These are phyloP conservation scores for Choreutis nemorana DNA, from an alignment of 2,888 invertebrate genomes.

Conservation along the genomic window DNA sequence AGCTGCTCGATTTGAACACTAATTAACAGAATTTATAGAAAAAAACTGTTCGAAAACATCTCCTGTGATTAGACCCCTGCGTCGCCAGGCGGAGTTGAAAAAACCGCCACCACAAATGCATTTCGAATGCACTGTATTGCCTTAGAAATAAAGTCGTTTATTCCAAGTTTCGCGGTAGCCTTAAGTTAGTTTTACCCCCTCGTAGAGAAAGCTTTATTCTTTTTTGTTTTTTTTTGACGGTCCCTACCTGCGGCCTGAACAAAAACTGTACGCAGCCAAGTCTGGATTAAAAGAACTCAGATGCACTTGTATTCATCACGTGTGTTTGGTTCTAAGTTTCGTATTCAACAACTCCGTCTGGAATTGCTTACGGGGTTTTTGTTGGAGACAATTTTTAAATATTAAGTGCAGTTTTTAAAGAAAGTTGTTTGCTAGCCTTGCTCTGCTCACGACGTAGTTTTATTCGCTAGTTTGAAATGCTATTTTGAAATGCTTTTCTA, in stretches of 20 bases:
- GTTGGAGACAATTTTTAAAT: no score
- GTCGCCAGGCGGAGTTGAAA: slow-evolving; percentile 15
- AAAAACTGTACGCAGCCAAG: slow-evolving; percentile 24
- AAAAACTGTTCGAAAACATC: slow-evolving; percentile 28
- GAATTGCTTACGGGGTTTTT: no score
- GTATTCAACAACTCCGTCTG: no score
- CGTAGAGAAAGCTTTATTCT: slow-evolving; percentile 23
- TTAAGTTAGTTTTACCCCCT: slow-evolving; percentile 31
- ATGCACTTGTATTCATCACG: slow-evolving; percentile 5
- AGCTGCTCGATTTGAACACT: no score
- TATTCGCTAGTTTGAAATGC: no score
- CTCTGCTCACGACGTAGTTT: no score
- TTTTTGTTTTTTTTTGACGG: slow-evolving; percentile 33
- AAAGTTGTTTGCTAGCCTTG: no score
- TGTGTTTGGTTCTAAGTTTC: no score
- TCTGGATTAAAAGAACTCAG: slow-evolving; percentile 3
- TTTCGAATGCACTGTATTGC: slow-evolving; percentile 10
- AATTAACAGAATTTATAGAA: slow-evolving; percentile 41
- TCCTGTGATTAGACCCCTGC: slow-evolving; percentile 56
- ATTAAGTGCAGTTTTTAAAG: no score
- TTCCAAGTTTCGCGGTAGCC: slow-evolving; percentile 11
- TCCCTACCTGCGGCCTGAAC: slow-evolving; percentile 41
- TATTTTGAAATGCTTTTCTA: no score
- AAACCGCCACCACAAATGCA: slow-evolving; percentile 1
- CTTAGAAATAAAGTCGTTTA: slow-evolving; percentile 8